phyloP scores from a whole-genome alignment of 2,888 invertebrate genomes.

The Eilema caniola region DNA sequence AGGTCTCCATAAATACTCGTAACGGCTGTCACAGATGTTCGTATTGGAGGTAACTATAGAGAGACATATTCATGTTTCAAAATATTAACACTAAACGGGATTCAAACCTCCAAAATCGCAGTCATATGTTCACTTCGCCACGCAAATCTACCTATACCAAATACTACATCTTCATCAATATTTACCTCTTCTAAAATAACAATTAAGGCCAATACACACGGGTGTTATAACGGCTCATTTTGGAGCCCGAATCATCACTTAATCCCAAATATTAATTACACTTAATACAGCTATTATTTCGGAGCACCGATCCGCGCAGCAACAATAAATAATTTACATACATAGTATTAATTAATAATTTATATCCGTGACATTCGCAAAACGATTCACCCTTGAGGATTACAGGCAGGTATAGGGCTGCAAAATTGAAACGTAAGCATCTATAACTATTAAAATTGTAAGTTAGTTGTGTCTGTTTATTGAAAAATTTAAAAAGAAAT shows the following conservation, averaged over 20 bases:
- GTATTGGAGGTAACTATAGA: too few species aligned
- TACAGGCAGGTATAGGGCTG: constrained; percentile 41
- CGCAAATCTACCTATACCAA: too few species aligned
- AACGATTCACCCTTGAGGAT: constrained; percentile 47
- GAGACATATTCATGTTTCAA: too few species aligned
- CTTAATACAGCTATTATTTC: constrained; percentile 29
- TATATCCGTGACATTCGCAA: constrained; percentile 43
- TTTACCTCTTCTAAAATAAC: background rate
- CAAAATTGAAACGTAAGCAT: constrained; percentile 52
- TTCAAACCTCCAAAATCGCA: too few species aligned
- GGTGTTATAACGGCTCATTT: background rate
- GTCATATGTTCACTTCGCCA: too few species aligned
- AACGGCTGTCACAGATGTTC: too few species aligned
- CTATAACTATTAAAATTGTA: constrained; percentile 17
- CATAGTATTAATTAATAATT: constrained; percentile 54
- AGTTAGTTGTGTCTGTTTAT: too few species aligned
- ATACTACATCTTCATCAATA: background rate
- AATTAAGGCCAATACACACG: too few species aligned
- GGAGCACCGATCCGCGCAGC: constrained; percentile 22
- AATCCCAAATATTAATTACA: constrained; percentile 47
- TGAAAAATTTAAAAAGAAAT: too few species aligned
- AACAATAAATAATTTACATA: constrained; percentile 53
- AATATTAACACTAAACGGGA: too few species aligned
- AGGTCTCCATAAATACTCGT: too few species aligned
- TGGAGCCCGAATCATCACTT: constrained; percentile 21